Evolutionary conservation across 2,797 vertebrate species (phyloP).

Genomic region (Etheostoma perlongum): DNA sequence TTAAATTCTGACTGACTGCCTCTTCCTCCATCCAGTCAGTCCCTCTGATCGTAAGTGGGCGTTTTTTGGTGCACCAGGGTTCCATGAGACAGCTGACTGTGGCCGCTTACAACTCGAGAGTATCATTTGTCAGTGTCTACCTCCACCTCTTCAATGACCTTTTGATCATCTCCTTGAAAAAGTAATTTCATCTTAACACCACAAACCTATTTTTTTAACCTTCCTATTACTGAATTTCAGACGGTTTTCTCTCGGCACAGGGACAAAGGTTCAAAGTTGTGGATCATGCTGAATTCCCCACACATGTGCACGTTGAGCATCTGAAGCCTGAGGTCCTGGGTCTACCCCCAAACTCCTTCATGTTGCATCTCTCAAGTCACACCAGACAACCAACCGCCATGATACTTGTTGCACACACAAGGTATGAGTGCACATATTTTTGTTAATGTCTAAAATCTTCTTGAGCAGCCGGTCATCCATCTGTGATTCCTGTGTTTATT

Average conservation of each 20-base stretch:
- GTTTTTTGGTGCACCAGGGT: constrained; percentile 83
- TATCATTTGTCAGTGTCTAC: constrained; percentile 72
- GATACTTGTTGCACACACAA: constrained; percentile 75
- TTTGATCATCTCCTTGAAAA: constrained; percentile 83
- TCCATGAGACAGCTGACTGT: constrained; percentile 75
- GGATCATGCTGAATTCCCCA: constrained; percentile 80
- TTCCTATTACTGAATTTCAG: background rate
- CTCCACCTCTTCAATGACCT: constrained; percentile 89
- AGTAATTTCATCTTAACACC: constrained; percentile 52
- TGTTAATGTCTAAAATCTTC: background rate
- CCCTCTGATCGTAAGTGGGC: constrained; percentile 82
- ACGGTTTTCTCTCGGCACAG: constrained; percentile 55
- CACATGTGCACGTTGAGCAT: constrained; percentile 70
- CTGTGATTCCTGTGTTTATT: background rate
- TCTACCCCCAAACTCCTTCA: constrained; percentile 79
- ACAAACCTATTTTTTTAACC: background rate
- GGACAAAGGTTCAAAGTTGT: constrained; percentile 79
- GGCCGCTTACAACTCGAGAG: constrained; percentile 36
- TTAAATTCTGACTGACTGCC: background rate
- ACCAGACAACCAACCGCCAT: constrained; percentile 62
- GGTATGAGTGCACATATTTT: constrained; percentile 50
- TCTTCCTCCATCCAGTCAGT: constrained; percentile 61
- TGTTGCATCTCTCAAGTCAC: constrained; percentile 80
- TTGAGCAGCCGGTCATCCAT: background rate
- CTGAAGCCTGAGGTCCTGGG: constrained; percentile 73